A percentile compares a stretch with the other conserved stretches of the same genome.
These are phyloP conservation scores for Thera britannica DNA, from an alignment of 2,888 invertebrate genomes.

Conservation along the genomic window DNA sequence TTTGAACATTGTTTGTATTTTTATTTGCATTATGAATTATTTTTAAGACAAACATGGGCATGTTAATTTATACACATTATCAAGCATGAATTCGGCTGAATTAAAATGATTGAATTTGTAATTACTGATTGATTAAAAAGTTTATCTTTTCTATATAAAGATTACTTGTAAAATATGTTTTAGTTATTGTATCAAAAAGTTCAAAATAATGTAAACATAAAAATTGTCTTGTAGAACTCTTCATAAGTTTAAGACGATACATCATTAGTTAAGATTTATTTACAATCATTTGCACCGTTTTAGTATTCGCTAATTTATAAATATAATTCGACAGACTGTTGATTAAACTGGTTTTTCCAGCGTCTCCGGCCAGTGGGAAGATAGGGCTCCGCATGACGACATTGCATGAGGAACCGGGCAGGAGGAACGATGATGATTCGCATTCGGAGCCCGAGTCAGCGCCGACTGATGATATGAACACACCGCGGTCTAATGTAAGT, in stretches of 20 bases:
- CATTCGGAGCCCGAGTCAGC: conserved; percentile 80
- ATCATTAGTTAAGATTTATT: conserved; percentile 12
- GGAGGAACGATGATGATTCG: conserved; percentile 77
- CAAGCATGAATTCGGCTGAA: conserved; percentile 31
- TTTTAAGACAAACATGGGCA: conserved; percentile 34
- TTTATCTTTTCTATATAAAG: too few species aligned
- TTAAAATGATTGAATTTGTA: not conserved
- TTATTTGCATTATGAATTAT: conserved; percentile 35
- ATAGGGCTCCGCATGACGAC: conserved; percentile 96
- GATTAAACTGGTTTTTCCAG: conserved; percentile 68
- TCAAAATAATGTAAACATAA: not conserved
- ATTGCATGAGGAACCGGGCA: conserved; percentile 92
- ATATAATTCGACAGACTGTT: not conserved
- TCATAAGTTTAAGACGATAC: not conserved
- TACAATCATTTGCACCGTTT: conserved; percentile 19
- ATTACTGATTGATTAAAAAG: too few species aligned
- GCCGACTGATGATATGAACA: conserved; percentile 68
- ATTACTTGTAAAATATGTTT: not conserved
- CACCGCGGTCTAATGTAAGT: conserved; percentile 71
- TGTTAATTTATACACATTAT: conserved; percentile 28
- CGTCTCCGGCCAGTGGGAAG: conserved; percentile 94
- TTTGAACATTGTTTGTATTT: conserved; percentile 35
- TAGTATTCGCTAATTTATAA: not conserved
- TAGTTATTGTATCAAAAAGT: not conserved
- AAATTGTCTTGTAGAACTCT: not conserved